Conservation (phyloP, 2,113 vertebrate species). For the Lepus americanus region DNA sequence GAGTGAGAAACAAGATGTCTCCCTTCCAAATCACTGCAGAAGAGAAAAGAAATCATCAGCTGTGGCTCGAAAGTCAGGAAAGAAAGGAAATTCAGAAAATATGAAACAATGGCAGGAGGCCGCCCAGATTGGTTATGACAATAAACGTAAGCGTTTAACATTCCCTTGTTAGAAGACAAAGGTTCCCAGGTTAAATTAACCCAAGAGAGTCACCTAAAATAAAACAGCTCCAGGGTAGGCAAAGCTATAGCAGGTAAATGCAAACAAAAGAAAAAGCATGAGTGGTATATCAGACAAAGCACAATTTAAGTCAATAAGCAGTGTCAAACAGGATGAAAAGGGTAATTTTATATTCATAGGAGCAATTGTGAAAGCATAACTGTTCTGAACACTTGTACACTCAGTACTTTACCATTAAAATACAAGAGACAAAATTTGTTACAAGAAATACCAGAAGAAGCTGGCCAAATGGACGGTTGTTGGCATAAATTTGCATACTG, state of each 20-base stretch:
- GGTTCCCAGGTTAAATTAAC: slow-evolving; percentile 69
- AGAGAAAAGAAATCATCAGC: slow-evolving; percentile 67
- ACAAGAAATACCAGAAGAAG: slow-evolving; percentile 68
- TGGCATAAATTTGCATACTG: slow-evolving; percentile 61
- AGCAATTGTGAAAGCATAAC: slow-evolving; percentile 74
- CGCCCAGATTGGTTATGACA: slow-evolving; percentile 44
- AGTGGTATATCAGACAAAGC: slow-evolving; percentile 76
- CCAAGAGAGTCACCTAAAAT: slow-evolving; percentile 69
- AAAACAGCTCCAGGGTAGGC: slow-evolving; percentile 54
- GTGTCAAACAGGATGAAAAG: slow-evolving; percentile 67
- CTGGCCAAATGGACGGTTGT: slow-evolving; percentile 63
- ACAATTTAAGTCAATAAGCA: slow-evolving; percentile 69
- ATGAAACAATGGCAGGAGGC: slow-evolving; percentile 46
- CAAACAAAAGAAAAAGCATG: slow-evolving; percentile 76
- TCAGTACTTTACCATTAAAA: slow-evolving; percentile 77
- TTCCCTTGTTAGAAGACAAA: slow-evolving; percentile 66
- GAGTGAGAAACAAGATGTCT: slow-evolving; percentile 80
- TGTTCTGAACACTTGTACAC: slow-evolving; percentile 82
- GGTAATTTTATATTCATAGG: slow-evolving; percentile 79
- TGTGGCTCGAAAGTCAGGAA: slow-evolving; percentile 71
- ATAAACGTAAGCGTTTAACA: slow-evolving; percentile 69
- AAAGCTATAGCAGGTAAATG: slow-evolving; percentile 75
- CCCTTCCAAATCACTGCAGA: slow-evolving; percentile 68
- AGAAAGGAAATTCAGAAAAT: slow-evolving; percentile 72
- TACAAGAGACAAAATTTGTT: slow-evolving; percentile 64